Evolutionary conservation across 2,888 invertebrate genomes (phyloP).

Genomic region (Temnothorax ravouxi): DNA sequence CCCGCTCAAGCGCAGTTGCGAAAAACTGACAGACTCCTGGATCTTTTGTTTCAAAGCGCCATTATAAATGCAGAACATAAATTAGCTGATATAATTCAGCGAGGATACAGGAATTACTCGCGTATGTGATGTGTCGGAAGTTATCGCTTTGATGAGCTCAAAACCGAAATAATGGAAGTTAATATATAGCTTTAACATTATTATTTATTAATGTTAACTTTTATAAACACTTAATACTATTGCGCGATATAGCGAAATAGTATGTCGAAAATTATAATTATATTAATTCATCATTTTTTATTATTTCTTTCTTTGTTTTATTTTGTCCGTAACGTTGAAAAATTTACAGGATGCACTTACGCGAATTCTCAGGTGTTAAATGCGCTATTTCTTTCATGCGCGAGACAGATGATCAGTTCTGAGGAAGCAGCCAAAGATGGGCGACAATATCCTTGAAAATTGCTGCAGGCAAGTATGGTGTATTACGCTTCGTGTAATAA

Average conservation of each 20-base stretch:
- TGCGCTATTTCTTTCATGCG: conserved; percentile 29
- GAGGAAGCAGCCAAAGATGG: conserved; percentile 45
- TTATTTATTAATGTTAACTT: conserved; percentile 22
- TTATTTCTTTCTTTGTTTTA: conserved; percentile 11
- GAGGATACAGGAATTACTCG: background rate
- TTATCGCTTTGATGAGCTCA: background rate
- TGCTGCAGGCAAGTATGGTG: conserved; percentile 34
- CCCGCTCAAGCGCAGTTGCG: background rate
- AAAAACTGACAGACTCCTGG: conserved; percentile 26
- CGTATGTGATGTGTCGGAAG: background rate
- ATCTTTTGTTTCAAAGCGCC: conserved; percentile 29
- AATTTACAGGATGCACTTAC: conserved; percentile 24
- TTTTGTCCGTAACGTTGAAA: conserved; percentile 22
- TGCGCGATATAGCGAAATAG: background rate
- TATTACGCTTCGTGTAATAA: conserved; percentile 48
- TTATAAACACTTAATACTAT: background rate
- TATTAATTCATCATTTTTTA: background rate
- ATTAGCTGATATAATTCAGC: conserved; percentile 2
- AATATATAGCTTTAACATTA: background rate
- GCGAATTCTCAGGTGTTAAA: conserved; percentile 42
- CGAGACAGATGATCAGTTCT: conserved; percentile 42
- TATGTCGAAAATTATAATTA: background rate
- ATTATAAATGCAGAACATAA: conserved; percentile 17
- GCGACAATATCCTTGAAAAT: conserved; percentile 54
- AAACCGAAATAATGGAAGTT: background rate